These are phyloP conservation scores for Petrocephalus sullivani DNA, from an alignment of 2,797 vertebrate genomes.

Conservation along the genomic window DNA sequence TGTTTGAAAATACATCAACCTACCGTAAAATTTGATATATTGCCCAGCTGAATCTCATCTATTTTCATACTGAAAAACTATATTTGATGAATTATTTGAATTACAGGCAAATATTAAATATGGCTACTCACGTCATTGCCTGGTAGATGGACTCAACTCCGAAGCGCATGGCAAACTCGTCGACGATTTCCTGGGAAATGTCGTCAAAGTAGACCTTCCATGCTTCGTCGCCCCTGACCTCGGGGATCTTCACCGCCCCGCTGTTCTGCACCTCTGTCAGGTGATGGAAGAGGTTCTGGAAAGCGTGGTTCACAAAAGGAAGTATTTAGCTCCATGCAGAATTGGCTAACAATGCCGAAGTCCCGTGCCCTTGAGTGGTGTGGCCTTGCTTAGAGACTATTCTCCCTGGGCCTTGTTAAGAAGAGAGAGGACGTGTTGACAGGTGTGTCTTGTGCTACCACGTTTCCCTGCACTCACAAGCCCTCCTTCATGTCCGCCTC, in stretches of 20 bases:
- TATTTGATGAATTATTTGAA: not conserved
- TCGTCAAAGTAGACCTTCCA: slow-evolving; percentile 98
- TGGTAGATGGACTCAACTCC: slow-evolving; percentile 97
- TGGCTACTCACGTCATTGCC: slow-evolving; percentile 92
- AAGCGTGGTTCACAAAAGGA: slow-evolving; percentile 10
- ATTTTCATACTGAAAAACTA: not conserved
- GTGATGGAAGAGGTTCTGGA: slow-evolving; percentile 90
- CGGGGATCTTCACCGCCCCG: slow-evolving; percentile 86
- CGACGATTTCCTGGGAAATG: slow-evolving; percentile 91
- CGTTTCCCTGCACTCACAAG: not conserved
- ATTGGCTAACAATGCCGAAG: not conserved
- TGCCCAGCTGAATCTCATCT: not conserved
- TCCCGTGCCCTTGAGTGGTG: not conserved
- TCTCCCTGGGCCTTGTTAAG: not conserved
- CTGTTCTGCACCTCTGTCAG: slow-evolving; percentile 83
- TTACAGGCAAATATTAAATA: not conserved
- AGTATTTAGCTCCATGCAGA: not conserved
- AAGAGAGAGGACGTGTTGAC: not conserved
- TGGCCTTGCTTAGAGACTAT: not conserved
- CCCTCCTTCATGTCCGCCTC: not conserved
- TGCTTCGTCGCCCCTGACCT: slow-evolving; percentile 89
- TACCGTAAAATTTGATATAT: not conserved
- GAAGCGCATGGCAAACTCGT: slow-evolving; percentile 96
- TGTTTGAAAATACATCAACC: not conserved
- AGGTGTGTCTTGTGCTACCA: not conserved